A percentile compares a stretch with the other conserved stretches of the same genome.
phyloP scores from a whole-genome alignment of 2,888 invertebrate species.

The Nebria brevicollis region DNA sequence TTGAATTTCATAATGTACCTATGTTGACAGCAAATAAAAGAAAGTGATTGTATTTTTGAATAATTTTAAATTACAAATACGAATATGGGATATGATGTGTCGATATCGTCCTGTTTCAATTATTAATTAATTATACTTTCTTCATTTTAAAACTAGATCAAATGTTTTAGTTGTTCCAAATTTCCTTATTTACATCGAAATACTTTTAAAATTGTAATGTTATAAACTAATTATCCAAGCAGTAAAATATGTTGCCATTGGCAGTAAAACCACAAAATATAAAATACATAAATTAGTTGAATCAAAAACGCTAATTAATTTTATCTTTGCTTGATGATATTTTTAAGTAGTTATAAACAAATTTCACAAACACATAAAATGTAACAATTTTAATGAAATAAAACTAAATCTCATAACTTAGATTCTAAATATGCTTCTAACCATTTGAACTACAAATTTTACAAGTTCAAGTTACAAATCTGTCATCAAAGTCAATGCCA shows the following conservation, averaged over 20 bases:
- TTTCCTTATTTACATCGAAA: no score
- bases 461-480: not conserved
- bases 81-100: not conserved
- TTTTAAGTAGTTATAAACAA: no score
- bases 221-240: no score
- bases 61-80: not conserved
- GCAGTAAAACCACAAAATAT: no score
- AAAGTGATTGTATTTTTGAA: not conserved
- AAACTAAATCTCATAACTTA: not conserved
- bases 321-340: no score
- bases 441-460: not conserved
- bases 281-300: no score
- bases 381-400: not conserved
- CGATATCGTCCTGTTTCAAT: not conserved
- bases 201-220: no score
- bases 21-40: constrained; percentile 1
- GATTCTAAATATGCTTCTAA: not conserved
- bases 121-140: no score
- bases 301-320: no score
- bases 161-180: no score
- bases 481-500: constrained; percentile 1
- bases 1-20: not conserved
- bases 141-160: no score
- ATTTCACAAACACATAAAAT: not conserved
- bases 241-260: no score